A percentile compares a stretch with the other conserved stretches of the same genome.
Conservation (phyloP, 2,888 invertebrate species). For the Platycheirus rosarum region DNA sequence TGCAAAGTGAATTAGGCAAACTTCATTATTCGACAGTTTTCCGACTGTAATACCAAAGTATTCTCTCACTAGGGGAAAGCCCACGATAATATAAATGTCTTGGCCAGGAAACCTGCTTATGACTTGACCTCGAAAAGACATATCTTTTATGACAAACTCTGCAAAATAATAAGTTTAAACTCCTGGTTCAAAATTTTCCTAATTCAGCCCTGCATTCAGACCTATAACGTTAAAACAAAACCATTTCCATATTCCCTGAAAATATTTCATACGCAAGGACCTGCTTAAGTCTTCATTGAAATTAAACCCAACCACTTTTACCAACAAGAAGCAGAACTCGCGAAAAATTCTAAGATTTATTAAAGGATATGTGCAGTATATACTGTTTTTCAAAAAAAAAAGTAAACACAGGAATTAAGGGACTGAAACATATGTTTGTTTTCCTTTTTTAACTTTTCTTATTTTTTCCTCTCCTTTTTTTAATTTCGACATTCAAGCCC, state of each 20-base stretch:
- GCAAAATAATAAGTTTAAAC: too few species aligned
- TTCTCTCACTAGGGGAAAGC: too few species aligned
- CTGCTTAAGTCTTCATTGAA: slow-evolving; percentile 28
- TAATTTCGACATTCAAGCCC: slow-evolving; percentile 45
- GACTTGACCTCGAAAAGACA: too few species aligned
- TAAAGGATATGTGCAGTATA: slow-evolving; percentile 31
- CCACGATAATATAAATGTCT: too few species aligned
- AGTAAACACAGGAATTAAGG: slow-evolving; percentile 49
- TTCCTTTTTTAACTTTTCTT: slow-evolving; percentile 3
- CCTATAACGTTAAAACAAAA: background rate
- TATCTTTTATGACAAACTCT: too few species aligned
- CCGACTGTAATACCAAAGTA: too few species aligned
- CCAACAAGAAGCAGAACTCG: background rate
- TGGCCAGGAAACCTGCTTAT: too few species aligned
- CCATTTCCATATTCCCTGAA: slow-evolving; percentile 24
- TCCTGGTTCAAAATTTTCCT: background rate
- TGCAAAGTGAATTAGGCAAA: too few species aligned
- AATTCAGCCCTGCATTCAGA: slow-evolving; percentile 30
- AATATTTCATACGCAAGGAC: slow-evolving; percentile 46
- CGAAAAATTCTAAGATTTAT: slow-evolving; percentile 44
- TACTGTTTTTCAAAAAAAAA: slow-evolving; percentile 30
- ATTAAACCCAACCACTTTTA: slow-evolving; percentile 6
- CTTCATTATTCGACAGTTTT: too few species aligned
- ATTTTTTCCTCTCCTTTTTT: slow-evolving; percentile 32
- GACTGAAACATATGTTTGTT: slow-evolving; percentile 65